These are phyloP conservation scores for Hirudo medicinalis DNA, from an alignment of 1,140 invertebrate species.

Conservation along the genomic window DNA sequence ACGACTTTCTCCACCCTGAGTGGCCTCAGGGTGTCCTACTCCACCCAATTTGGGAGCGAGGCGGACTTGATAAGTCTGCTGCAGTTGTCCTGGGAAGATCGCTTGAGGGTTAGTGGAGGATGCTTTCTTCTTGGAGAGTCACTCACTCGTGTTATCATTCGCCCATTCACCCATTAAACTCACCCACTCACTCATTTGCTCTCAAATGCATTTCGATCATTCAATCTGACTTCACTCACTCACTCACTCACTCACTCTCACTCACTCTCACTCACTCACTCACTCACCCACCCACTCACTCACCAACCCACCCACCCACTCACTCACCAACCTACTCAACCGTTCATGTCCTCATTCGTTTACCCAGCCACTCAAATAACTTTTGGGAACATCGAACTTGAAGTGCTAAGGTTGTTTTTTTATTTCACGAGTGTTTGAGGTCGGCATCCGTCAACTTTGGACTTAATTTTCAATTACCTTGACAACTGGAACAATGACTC, in stretches of 20 bases:
- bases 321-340: neutral
- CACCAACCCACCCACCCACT: neutral
- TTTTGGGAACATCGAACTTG: too few relatives aligned
- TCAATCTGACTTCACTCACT: neutral
- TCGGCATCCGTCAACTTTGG: too few relatives aligned
- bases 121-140: too few relatives aligned
- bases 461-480: too few relatives aligned
- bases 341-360: neutral
- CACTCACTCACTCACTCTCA: neutral
- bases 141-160: too few relatives aligned
- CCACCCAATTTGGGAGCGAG: conserved; percentile 44
- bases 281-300: neutral
- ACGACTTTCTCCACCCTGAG: too few relatives aligned
- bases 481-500: too few relatives aligned
- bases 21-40: neutral
- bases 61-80: conserved; percentile 42
- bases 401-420: too few relatives aligned
- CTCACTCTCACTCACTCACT: neutral
- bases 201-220: neutral
- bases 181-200: neutral
- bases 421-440: too few relatives aligned
- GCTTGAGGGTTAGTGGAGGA: conserved; percentile 36
- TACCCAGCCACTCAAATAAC: neutral
- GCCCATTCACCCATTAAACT: neutral
- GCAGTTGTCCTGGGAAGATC: conserved; percentile 44